Conservation (phyloP, 2,797 vertebrate species). For the Scolopax bukidnonensis region DNA sequence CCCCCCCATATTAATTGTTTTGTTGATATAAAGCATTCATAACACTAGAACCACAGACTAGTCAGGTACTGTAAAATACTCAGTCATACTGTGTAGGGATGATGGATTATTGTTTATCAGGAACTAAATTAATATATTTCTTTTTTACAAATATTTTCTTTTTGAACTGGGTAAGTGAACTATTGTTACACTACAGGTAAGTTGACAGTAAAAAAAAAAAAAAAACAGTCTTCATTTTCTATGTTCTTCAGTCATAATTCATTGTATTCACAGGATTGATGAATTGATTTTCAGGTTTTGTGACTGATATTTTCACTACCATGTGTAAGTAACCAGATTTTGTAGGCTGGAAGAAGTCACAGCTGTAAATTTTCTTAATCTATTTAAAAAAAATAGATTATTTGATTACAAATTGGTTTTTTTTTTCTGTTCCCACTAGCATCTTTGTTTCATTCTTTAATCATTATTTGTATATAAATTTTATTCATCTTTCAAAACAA, state of each 20-base stretch:
- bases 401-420: neutral
- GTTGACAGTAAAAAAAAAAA: neutral
- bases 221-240: neutral
- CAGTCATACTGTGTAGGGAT: neutral
- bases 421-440: neutral
- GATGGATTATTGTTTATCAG: neutral
- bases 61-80: neutral
- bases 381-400: neutral
- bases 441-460: neutral
- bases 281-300: neutral
- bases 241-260: neutral
- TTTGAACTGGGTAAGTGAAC: neutral
- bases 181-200: neutral
- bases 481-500: neutral
- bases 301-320: neutral
- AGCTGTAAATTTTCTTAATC: neutral
- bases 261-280: neutral
- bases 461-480: neutral
- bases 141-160: neutral
- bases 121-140: neutral
- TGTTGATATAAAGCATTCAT: neutral
- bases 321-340: neutral
- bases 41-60: neutral
- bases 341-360: neutral
- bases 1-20: neutral